phyloP scores from a whole-genome alignment of 2,888 invertebrate species.

The Melipona bicolor region DNA sequence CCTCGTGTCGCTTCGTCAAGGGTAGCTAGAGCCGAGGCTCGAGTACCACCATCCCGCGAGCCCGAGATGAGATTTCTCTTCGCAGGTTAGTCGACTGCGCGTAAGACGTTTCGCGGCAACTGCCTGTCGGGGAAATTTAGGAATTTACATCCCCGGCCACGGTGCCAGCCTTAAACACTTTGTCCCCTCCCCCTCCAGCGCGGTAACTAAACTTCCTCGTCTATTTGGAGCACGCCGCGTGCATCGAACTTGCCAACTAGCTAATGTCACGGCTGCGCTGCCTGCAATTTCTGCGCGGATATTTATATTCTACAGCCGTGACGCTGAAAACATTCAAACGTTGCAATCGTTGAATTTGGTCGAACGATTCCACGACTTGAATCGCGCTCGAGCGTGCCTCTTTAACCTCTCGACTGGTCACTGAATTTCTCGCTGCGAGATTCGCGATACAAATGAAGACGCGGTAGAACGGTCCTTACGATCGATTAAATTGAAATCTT shows the following conservation, averaged over 20 bases:
- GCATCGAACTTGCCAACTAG: not conserved
- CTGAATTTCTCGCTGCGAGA: slow-evolving; percentile 46
- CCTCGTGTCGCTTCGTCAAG: slow-evolving; percentile 26
- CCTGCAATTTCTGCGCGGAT: not conserved
- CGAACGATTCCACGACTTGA: slow-evolving; percentile 14
- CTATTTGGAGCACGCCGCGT: not conserved
- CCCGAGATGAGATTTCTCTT: slow-evolving; percentile 61
- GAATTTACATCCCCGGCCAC: not conserved
- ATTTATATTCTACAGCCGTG: not conserved
- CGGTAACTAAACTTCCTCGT: not conserved
- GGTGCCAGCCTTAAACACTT: not conserved
- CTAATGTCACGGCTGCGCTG: not conserved
- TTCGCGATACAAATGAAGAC: slow-evolving; percentile 68
- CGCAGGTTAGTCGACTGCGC: slow-evolving; percentile 9
- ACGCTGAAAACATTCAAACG: not conserved
- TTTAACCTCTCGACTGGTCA: slow-evolving; percentile 64
- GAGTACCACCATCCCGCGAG: slow-evolving; percentile 13
- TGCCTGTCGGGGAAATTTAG: slow-evolving; percentile 15
- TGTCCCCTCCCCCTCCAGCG: not conserved
- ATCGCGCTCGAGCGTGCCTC: slow-evolving; percentile 41
- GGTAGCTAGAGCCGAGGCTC: not conserved
- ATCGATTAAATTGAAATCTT: slow-evolving; percentile 69
- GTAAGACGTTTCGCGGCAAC: not conserved
- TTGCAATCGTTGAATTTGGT: not conserved
- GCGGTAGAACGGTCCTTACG: slow-evolving; percentile 66